phyloP scores from a whole-genome alignment of 2,113 vertebrate genomes.

The Chaetops frenatus region DNA sequence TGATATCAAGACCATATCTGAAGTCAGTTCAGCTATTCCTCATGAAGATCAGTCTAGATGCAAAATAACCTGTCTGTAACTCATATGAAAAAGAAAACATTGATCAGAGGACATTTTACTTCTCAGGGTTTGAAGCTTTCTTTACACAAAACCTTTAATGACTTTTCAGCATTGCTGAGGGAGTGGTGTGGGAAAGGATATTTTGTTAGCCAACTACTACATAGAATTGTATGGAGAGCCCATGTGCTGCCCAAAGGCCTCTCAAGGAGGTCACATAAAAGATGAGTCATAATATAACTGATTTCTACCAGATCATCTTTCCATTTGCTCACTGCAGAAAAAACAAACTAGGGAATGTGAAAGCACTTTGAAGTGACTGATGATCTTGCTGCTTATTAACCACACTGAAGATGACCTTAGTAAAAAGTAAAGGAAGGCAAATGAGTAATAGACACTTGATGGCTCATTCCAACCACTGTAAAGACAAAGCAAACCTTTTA shows the following conservation, averaged over 20 bases:
- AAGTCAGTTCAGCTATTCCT: neutral
- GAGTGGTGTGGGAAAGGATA: neutral
- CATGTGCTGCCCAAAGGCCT: slow-evolving; percentile 36
- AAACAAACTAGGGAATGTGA: slow-evolving; percentile 26
- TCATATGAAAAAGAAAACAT: neutral
- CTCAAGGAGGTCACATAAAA: slow-evolving; percentile 28
- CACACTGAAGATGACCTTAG: neutral
- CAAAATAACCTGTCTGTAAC: neutral
- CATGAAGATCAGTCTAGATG: neutral
- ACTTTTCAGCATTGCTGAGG: neutral
- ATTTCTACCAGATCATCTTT: slow-evolving; percentile 41
- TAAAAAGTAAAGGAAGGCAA: neutral
- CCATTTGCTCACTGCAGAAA: slow-evolving; percentile 22
- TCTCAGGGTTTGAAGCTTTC: neutral
- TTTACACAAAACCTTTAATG: neutral
- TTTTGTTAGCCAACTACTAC: neutral
- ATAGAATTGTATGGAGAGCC: neutral
- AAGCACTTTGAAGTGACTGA: slow-evolving; percentile 53
- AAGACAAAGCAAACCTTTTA: neutral
- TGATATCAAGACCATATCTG: neutral
- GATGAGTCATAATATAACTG: slow-evolving; percentile 43
- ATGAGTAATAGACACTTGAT: neutral
- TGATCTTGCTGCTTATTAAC: slow-evolving; percentile 36
- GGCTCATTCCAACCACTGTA: neutral
- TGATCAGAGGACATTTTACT: neutral